Base-by-base conservation (phyloP, 1,140 invertebrate genomes). In the Euura lappo region DNA sequence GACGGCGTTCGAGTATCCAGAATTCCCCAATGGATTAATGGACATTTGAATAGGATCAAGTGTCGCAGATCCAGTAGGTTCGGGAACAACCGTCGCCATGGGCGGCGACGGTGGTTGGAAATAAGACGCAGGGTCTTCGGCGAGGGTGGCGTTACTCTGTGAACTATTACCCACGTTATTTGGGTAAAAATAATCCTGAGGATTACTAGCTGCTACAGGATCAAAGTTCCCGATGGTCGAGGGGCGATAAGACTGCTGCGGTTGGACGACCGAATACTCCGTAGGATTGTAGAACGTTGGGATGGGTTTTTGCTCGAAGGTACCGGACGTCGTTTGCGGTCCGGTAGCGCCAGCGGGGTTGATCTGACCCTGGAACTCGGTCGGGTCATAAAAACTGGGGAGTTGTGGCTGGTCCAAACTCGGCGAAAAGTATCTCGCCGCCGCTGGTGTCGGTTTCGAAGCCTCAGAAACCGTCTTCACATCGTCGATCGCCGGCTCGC, bases 31-130 rank as follows among this genome's bases (percentile, higher is more conserved):
- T 13, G 79, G 79, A 72, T 81, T 87, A 47, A 81, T 72, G 4
- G 85, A 86, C 76, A 84, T 84, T 74, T 87, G 85, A 3, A 81
- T 80, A 2, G 84, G 84, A 75, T 71, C 85, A 3, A 87, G 76
- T 6, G 84, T 87, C 44, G 86, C 86, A 69, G 81, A 77, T 68
- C 84, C 85, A 2, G 84, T 84, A 2, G 83, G 78, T 77, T 88
- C 84, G 6, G 83, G 85, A 70, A 85, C 77, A n/a, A 74, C 73
- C 72, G 73, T 75, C 28, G 76, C 70, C 64, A 78, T 73, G 8
- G 74, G 71, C n/a, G 44, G 44, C 3, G 69, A 44, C 4, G 69
- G 45, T 11, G 69, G 45, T 8, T 8, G 11, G 69, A 44, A 70
- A 70, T 70, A 45, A 66, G 73, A 64, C 44, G 71, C n/a, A 77